Evolutionary conservation across 2,797 vertebrate genomes (phyloP).

Genomic region (Pseudochirops corinnae): DNA sequence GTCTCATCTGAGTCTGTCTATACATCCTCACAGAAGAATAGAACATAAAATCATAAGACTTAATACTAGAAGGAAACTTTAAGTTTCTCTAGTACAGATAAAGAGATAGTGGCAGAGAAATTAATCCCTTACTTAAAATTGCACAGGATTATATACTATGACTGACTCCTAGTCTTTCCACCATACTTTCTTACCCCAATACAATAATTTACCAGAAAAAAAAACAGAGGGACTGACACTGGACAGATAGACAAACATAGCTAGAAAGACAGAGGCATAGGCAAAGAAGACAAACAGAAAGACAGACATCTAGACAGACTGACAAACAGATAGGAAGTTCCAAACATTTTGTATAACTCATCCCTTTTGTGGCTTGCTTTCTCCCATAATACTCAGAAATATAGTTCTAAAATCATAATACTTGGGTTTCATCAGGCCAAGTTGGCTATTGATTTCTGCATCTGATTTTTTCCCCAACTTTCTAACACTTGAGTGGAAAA

Average conservation of each 20-base stretch:
- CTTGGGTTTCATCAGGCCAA: not conserved
- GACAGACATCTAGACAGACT: not conserved
- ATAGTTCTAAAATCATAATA: not conserved
- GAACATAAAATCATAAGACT: not conserved
- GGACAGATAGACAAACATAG: not conserved
- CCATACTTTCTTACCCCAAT: not conserved
- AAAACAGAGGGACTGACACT: not conserved
- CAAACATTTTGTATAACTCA: not conserved
- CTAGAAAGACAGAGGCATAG: not conserved
- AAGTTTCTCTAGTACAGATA: not conserved
- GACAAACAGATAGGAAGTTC: not conserved
- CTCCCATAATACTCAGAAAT: not conserved
- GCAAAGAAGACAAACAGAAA: not conserved
- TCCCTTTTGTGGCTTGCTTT: not conserved
- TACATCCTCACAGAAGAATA: not conserved
- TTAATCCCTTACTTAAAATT: not conserved
- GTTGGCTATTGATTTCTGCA: not conserved
- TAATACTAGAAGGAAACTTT: not conserved
- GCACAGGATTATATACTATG: not conserved
- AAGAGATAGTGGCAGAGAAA: not conserved
- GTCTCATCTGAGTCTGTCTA: not conserved
- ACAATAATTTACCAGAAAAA: not conserved
- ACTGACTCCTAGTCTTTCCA: not conserved
- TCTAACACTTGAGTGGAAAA: conserved; percentile 26
- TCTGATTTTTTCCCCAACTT: not conserved